Percentiles rank a stretch among this genome's conserved stretches.
Evolutionary conservation across 2,797 vertebrate genomes (phyloP).

Genomic region (Argyrosomus regius): DNA sequence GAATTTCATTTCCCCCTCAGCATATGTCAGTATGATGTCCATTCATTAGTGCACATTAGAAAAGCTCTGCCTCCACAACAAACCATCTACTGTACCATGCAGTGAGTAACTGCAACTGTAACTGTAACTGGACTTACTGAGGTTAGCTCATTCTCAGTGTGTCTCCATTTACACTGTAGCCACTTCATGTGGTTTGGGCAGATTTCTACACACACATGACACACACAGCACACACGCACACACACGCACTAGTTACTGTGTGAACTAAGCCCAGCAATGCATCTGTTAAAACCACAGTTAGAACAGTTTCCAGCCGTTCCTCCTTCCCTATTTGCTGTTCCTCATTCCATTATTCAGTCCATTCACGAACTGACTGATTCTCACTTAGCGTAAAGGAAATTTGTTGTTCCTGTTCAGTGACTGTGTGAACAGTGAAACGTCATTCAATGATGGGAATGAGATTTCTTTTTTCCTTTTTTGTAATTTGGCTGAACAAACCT

Average conservation of each 20-base stretch:
- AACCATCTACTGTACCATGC: not conserved
- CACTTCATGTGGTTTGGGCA: not conserved
- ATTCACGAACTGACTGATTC: slow-evolving; percentile 21
- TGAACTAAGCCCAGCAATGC: not conserved
- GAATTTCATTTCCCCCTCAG: not conserved
- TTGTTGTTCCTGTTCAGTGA: slow-evolving; percentile 6
- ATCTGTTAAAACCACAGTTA: slow-evolving; percentile 2
- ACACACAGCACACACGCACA: not conserved
- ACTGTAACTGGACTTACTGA: not conserved
- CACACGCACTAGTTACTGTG: not conserved
- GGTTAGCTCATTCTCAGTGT: not conserved
- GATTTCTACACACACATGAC: not conserved
- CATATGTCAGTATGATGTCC: too few species aligned
- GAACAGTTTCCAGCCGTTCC: not conserved
- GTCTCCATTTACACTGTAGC: not conserved
- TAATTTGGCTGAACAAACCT: too few species aligned
- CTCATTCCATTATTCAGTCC: slow-evolving; percentile 32
- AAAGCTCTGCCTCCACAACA: not conserved
- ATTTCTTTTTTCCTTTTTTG: too few species aligned
- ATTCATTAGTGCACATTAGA: too few species aligned
- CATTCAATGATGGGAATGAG: not conserved
- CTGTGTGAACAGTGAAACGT: not conserved
- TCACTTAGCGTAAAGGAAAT: slow-evolving; percentile 8
- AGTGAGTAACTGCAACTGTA: not conserved
- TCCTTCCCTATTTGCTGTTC: slow-evolving; percentile 19